Base-by-base conservation (phyloP, 2,888 invertebrate genomes). In the Notocelia uddmanniana region DNA sequence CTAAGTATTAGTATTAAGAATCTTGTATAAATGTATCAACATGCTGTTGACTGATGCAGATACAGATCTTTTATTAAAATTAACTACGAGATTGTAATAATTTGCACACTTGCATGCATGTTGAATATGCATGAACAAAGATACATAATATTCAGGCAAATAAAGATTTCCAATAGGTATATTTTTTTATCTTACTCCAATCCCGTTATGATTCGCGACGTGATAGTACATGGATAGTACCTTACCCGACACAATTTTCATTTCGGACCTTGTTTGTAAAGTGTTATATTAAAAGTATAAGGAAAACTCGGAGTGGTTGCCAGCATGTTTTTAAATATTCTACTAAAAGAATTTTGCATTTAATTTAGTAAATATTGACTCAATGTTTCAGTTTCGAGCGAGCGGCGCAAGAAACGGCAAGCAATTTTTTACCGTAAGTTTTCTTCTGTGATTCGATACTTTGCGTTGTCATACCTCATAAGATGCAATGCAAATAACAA, bases 341-440 rank as follows among this genome's bases (percentile, higher is more conserved):
- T 3, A 18, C 26, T 45, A 63, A 13, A 54, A 26, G 31, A 31
- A 41, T 45, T 66, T 66, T 23, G 57, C 31, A 34, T 58, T 34
- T 50, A 18, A 59, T 68, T 68, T 52, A 21, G 11, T 37, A 60
- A 26, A 41, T 54, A 23, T 54, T 55, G 3, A 58, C 34, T 63
- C 13, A 23, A 50, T 23, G 6, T 71, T 71, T 41, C 58, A 68
- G 72, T 3, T 57, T 68, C 62, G 26, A 45, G 62, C 13, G 68
- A 72, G 37, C 55, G 67, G 26, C 72, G 72, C 34, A 72, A 57
- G 48, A 71, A 60, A 48, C 54, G 72, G n/a, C 48, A 41, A 18
- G 60, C 37, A 31, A 15, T 8, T 54, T 54, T 52, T 62, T 26
- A 57, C 66, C 45, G 66, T 67, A 57, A 67, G 66, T 57, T 6